Evolutionary conservation across 2,888 invertebrate species (phyloP), one percentile per base, ranked within the genome.

Genomic region (Strigamia crassipes): DNA sequence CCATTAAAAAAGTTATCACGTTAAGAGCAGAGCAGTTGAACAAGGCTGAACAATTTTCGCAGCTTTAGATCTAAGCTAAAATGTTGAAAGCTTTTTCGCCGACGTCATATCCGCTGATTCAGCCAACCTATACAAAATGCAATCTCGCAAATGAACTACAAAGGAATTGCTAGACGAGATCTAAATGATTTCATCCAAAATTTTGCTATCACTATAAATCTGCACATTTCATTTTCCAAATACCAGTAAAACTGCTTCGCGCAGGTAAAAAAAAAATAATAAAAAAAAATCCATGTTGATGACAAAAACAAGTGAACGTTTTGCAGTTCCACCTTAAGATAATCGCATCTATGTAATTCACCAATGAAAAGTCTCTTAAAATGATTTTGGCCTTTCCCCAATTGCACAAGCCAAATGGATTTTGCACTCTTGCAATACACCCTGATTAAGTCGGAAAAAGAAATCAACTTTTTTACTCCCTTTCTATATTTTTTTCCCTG

Each of bases 351-450:
- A 27, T 3, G 27, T 27, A 73, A 73, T 73, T 73, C 73, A 73
- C 27, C 73, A 73, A 73, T 27, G 73, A 73, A 73, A 73, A 73
- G 73, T 31, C 23, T 18, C 51, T 73, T 73, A 73, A 73, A 73
- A 73, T 73, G 73, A 73, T 73, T 73, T 73, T 73, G 73, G 73
- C 73, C 31, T 31, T 73, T 73, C 73, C 73, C 73, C 73, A 73
- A 73, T 73, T 73, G 73, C 73, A 73, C 73, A 73, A 31, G 73
- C 73, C 31, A 73, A 73, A 73, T 73, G 73, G 73, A 73, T 73
- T 31, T 73, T 73, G 73, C 73, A 31, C 73, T 73, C 73, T 73
- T 73, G 73, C 73, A 73, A 73, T 73, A 73, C 31, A 73, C 73
- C 23, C 73, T 73, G 73, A 73, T 73, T 73, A 73, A 73, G 73